These are phyloP conservation scores for Clavelina lepadiformis DNA, from an alignment of 23 tunicate genomes.

Conservation along the genomic window DNA sequence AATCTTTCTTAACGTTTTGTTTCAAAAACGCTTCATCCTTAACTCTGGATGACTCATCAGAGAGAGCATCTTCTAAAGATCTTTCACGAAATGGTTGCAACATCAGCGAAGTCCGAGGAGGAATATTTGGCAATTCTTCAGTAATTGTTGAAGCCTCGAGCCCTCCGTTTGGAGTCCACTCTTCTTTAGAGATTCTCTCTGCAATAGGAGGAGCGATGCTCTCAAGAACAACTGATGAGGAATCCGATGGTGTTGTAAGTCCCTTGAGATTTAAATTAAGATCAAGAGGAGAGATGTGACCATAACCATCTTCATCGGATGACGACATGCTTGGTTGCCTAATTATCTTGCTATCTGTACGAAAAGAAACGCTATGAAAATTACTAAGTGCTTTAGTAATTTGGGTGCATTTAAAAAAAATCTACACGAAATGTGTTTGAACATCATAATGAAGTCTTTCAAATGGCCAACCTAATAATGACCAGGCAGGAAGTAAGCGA, in stretches of 20 bases:
- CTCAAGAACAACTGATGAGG: background rate
- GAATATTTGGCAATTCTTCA: background rate
- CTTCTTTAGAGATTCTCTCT: background rate
- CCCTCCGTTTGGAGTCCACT: background rate
- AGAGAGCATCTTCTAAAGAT: background rate
- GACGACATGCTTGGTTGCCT: no score
- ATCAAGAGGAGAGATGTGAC: slow-evolving; percentile 47
- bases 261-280: slow-evolving; percentile 26
- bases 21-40: background rate
- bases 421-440: no score
- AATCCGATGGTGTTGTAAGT: slow-evolving; percentile 1
- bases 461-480: no score
- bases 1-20: background rate
- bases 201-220: no score
- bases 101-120: no score
- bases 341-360: no score
- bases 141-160: background rate
- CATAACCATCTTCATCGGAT: slow-evolving; percentile 40
- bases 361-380: no score
- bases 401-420: no score
- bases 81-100: no score
- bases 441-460: no score
- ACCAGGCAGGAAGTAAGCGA: no score
- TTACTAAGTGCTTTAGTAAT: no score
- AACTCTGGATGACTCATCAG: background rate